Evolutionary conservation across 2,113 vertebrate genomes (phyloP).

Genomic region (Pygoscelis adeliae): DNA sequence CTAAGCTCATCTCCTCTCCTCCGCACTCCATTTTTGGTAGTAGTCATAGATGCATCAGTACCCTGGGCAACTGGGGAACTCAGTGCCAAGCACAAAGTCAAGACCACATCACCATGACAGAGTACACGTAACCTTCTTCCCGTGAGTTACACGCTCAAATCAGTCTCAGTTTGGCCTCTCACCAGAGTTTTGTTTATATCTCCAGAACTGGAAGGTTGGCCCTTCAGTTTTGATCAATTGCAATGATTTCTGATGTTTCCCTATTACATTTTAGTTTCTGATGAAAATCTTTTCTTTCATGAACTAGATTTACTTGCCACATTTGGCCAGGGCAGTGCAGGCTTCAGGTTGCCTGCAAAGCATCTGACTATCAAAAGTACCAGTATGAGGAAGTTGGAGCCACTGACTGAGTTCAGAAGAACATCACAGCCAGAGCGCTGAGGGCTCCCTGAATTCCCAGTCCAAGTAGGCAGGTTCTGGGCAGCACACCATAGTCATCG

Average conservation of each 20-base stretch:
- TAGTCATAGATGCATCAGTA: neutral
- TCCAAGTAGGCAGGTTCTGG: neutral
- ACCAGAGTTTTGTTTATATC: neutral
- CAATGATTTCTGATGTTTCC: neutral
- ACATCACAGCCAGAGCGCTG: neutral
- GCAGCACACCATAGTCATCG: neutral
- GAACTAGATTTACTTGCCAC: neutral
- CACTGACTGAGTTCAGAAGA: neutral
- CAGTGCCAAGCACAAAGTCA: neutral
- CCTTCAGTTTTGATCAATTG: neutral
- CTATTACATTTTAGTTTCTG: neutral
- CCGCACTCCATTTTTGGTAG: neutral
- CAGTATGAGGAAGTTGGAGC: neutral
- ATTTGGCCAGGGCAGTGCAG: neutral
- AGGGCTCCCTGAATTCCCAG: neutral
- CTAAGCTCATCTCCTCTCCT: neutral
- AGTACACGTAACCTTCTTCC: fast-evolving
- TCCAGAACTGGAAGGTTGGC: neutral
- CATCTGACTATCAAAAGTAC: neutral
- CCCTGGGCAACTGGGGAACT: neutral
- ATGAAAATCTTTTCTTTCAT: neutral
- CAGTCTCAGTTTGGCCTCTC: neutral
- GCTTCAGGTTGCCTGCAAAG: neutral
- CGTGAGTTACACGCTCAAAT: neutral
- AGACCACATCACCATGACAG: fast-evolving